Evolutionary conservation across 2,888 invertebrate genomes (phyloP).

Genomic region (Teleogryllus oceanicus): DNA sequence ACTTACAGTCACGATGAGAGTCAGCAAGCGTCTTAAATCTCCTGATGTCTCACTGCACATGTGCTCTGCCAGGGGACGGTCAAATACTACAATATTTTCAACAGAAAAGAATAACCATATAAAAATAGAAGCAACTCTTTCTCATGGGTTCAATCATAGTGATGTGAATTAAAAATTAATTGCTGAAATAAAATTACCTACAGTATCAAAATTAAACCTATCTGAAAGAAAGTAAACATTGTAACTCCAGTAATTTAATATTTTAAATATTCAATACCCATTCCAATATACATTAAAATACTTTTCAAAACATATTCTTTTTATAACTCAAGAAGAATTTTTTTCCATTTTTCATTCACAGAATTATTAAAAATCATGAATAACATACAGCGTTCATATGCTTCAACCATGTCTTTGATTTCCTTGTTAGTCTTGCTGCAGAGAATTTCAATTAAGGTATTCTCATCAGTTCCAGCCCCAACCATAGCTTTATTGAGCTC

Average conservation of each 20-base stretch:
- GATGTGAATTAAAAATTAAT: no score
- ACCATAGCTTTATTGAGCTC: constrained; percentile 70
- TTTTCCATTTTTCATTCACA: background rate
- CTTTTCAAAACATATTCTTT: no score
- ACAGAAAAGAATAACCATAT: no score
- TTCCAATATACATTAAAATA: no score
- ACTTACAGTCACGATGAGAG: constrained; percentile 65
- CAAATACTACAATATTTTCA: constrained; percentile 54
- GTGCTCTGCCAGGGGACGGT: constrained; percentile 66
- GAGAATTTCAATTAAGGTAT: constrained; percentile 69
- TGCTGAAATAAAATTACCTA: no score
- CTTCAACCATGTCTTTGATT: constrained; percentile 58
- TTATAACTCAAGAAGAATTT: no score
- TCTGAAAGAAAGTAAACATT: no score
- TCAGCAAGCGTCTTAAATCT: constrained; percentile 70
- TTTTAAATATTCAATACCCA: no score
- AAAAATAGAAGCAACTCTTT: no score
- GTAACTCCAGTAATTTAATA: no score
- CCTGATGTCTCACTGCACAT: constrained; percentile 75
- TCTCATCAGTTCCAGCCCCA: constrained; percentile 71
- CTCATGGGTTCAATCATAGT: no score
- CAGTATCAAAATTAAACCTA: no score
- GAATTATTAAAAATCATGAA: constrained; percentile 37
- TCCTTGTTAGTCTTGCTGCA: constrained; percentile 67
- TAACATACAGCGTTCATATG: constrained; percentile 60